Evolutionary conservation across 2,113 vertebrate species (phyloP), one percentile per base, ranked within the genome.

Genomic region (Anguilla rostrata): DNA sequence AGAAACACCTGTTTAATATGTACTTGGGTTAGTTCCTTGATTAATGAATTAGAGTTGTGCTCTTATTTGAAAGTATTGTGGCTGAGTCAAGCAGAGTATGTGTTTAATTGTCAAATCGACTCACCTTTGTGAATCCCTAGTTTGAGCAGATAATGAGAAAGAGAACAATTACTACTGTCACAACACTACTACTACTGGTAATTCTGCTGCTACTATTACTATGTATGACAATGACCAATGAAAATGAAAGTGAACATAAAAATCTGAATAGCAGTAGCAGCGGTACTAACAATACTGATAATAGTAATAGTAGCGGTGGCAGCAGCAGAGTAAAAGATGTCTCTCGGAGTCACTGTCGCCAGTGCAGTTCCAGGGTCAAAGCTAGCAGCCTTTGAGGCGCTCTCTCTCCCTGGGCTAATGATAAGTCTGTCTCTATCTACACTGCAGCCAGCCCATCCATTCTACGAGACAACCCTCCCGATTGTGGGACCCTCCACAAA

Each of bases 381-480:
- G 91, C 93, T 96, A 94, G 95, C 93, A 92, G 94, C 89, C 92
- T 56, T 90, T 26, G 83, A 86, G 56, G 85, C 83, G 53, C 93
- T 93, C 93, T 93, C 94, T 93, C 94, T 93, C 94, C 93, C 94
- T 43, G 81, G 63, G 60, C 85, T 78, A 39, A 87, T 88, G 95
- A 96, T 97, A 97, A 96, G 95, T 93, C 93, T 91, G 94, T 94
- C 94, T 95, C 94, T 95, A 96, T 95, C 95, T 95, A 89, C 92
- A 94, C 93, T 90, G 87, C 56, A 81, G 89, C 93, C 90, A 91
- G 91, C 94, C 89, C 95, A 96, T 94, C 86, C 91, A 94, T 95
- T 95, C 94, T 95, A 93, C 92, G 94, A 93, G 93, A 88, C 90
- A 96, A 78, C 96, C 95, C 96, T 94, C 94, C 93, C 92, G 86